phyloP scores from a whole-genome alignment of 2,888 invertebrate species.

The Phania funesta region DNA sequence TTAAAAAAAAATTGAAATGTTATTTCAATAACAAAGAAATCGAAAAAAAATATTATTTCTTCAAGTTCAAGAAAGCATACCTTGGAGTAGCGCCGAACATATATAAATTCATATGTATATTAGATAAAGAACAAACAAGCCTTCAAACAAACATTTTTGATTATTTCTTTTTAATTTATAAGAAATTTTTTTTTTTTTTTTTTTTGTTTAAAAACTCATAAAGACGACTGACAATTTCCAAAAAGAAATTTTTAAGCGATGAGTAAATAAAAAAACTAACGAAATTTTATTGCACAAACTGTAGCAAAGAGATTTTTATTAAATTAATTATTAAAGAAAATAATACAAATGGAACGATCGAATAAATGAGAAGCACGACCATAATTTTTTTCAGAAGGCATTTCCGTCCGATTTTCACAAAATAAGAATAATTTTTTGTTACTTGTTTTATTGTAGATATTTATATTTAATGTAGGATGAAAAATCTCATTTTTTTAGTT shows the following conservation, averaged over 20 bases:
- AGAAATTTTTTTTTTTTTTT: not conserved
- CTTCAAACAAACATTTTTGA: constrained; percentile 20
- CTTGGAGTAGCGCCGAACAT: constrained; percentile 18
- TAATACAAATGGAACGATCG: constrained; percentile 5
- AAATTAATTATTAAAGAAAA: not conserved
- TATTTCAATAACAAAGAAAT: not conserved
- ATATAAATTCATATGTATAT: not conserved
- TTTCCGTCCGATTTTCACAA: constrained; percentile 40
- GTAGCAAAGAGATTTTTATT: not conserved
- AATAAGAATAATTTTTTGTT: not conserved
- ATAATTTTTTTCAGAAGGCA: constrained; percentile 7
- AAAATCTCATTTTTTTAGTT: not conserved
- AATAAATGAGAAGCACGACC: not conserved
- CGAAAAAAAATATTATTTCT: constrained; percentile 9
- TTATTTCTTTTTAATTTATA: not conserved
- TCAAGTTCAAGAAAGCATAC: constrained; percentile 56
- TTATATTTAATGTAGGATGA: not conserved
- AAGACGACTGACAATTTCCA: constrained; percentile 37
- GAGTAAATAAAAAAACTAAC: constrained; percentile 19
- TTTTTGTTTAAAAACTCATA: constrained; percentile 6
- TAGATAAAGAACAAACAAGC: constrained; percentile 8
- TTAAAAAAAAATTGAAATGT: not conserved
- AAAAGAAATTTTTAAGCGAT: constrained; percentile 30
- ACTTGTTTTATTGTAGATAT: not conserved
- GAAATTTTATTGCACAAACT: constrained; percentile 33